These are phyloP conservation scores for Trinorchestia longiramus DNA, from an alignment of 1,140 invertebrate genomes.

Conservation along the genomic window DNA sequence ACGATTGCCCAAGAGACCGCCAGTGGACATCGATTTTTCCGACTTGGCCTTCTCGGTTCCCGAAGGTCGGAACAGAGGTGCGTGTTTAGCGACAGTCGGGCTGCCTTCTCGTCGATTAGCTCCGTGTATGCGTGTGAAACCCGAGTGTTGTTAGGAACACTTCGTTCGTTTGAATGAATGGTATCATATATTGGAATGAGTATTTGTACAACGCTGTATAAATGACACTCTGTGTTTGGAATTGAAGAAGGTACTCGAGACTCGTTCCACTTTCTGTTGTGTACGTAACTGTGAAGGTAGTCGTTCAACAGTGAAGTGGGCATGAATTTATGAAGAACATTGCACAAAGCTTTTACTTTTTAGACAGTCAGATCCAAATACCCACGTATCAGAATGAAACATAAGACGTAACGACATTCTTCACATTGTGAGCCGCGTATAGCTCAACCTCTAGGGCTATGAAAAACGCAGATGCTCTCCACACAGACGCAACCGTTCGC, in stretches of 20 bases:
- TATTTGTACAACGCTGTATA: not conserved
- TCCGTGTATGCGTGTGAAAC: not conserved
- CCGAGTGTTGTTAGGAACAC: not conserved
- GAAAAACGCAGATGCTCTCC: not conserved
- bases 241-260: not conserved
- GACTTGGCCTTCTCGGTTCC: conserved; percentile 87
- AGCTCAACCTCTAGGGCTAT: not conserved
- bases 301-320: too few relatives aligned
- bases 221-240: not conserved
- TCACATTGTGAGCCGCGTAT: not conserved
- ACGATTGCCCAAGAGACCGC: conserved; percentile 83
- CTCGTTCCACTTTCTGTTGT: not conserved
- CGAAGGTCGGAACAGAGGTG: conserved; percentile 72
- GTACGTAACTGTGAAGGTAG: too few relatives aligned
- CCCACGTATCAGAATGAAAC: not conserved
- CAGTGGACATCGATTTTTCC: conserved; percentile 88
- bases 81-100: not conserved
- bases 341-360: not conserved
- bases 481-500: not conserved
- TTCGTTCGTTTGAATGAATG: not conserved
- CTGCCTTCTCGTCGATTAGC: not conserved
- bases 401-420: not conserved
- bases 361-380: not conserved
- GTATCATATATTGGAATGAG: not conserved
- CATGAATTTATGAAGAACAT: not conserved